phyloP scores from a whole-genome alignment of 2,888 invertebrate species.

The Osedax frankpressi region DNA sequence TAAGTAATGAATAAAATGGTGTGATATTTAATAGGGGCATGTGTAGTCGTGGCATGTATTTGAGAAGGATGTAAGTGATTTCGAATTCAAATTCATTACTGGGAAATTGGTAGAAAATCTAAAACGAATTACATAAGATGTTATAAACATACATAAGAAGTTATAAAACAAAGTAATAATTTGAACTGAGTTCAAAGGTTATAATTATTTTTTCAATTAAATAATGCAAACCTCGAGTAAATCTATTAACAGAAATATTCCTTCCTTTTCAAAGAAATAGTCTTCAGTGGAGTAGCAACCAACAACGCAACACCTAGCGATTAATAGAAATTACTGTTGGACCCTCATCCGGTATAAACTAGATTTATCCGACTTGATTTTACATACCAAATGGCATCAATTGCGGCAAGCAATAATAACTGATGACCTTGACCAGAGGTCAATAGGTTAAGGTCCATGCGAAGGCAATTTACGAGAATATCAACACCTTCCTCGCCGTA shows the following conservation, averaged over 20 bases:
- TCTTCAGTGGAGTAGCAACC: conserved; percentile 45
- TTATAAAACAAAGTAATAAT: too few species aligned
- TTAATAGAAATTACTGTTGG: not conserved
- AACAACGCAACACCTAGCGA: conserved; percentile 40
- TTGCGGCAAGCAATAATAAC: conserved; percentile 39
- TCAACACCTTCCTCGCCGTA: conserved; percentile 43
- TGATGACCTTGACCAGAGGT: conserved; percentile 45
- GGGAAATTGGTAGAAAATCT: too few species aligned
- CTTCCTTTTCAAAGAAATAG: conserved; percentile 45
- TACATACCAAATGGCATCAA: conserved; percentile 43
- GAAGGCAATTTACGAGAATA: conserved; percentile 38
- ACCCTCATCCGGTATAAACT: too few species aligned
- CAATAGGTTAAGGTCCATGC: conserved; percentile 35
- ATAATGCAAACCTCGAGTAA: conserved; percentile 39
- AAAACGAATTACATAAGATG: too few species aligned
- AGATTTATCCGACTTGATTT: conserved; percentile 1
- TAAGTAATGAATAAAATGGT: too few species aligned
- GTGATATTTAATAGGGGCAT: too few species aligned
- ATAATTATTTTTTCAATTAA: too few species aligned
- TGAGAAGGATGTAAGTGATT: too few species aligned
- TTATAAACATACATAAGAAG: too few species aligned
- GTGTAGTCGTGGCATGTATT: too few species aligned
- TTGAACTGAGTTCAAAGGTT: too few species aligned
- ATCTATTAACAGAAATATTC: conserved; percentile 44
- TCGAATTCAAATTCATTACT: too few species aligned